phyloP scores from a whole-genome alignment of 2,888 invertebrate species.

The Allygus modestus region DNA sequence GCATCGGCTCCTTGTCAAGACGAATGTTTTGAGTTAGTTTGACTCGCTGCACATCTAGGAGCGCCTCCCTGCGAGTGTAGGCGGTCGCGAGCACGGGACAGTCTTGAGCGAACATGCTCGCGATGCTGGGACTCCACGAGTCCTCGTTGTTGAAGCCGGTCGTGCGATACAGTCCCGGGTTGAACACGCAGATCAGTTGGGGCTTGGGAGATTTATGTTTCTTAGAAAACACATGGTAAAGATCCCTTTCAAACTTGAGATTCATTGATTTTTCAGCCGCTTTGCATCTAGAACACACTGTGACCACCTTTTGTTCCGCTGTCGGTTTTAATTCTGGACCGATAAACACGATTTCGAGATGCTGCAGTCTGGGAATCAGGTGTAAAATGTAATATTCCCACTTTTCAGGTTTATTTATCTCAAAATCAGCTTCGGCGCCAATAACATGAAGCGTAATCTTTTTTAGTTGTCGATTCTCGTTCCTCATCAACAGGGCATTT shows the following conservation, averaged over 20 bases:
- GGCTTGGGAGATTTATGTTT: slow-evolving; percentile 69
- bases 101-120: slow-evolving; percentile 76
- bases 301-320: not conserved
- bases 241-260: slow-evolving; percentile 76
- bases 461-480: not conserved
- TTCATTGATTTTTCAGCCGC: slow-evolving; percentile 76
- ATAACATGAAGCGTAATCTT: slow-evolving; percentile 76
- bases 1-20: slow-evolving; percentile 77
- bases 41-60: slow-evolving; percentile 80
- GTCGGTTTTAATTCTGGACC: slow-evolving; percentile 79
- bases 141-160: slow-evolving; percentile 81
- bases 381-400: slow-evolving; percentile 86
- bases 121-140: slow-evolving; percentile 83
- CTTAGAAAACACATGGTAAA: slow-evolving; percentile 74
- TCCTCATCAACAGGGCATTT: slow-evolving; percentile 63
- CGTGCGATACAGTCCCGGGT: slow-evolving; percentile 83
- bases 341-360: slow-evolving; percentile 79
- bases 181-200: slow-evolving; percentile 82
- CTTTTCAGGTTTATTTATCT: slow-evolving; percentile 81
- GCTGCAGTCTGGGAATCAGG: slow-evolving; percentile 78
- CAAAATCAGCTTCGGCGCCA: slow-evolving; percentile 85
- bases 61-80: slow-evolving; percentile 82
- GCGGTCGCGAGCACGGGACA: slow-evolving; percentile 82
- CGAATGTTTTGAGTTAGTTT: slow-evolving; percentile 76
- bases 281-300: slow-evolving; percentile 77